Conservation (phyloP, 1,140 invertebrate genomes). For the Varroa destructor region DNA sequence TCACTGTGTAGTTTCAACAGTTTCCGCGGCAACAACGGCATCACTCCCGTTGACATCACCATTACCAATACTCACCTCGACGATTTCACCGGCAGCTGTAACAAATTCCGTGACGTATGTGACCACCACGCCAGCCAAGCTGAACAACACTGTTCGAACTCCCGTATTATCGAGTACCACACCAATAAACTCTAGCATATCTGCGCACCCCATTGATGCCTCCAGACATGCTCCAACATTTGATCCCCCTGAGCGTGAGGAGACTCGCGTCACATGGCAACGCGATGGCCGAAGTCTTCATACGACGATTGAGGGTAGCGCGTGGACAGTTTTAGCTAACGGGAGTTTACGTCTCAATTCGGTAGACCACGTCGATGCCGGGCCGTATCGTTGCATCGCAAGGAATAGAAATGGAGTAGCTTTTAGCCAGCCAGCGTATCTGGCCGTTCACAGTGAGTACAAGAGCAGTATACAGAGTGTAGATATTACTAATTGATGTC, state of each 20-base stretch:
- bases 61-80: neutral
- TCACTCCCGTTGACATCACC: neutral
- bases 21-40: neutral
- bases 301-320: slow-evolving; percentile 7
- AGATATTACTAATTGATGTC: too few species aligned
- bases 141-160: too few species aligned
- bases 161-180: too few species aligned
- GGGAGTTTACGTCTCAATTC: neutral
- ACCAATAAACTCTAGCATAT: too few species aligned
- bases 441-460: slow-evolving; percentile 13
- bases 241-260: neutral
- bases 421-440: slow-evolving; percentile 12
- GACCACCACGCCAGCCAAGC: too few species aligned
- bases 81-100: neutral
- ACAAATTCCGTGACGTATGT: neutral
- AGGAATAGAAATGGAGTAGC: slow-evolving; percentile 11
- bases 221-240: too few species aligned
- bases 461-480: too few species aligned
- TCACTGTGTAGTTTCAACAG: slow-evolving; percentile 5
- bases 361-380: slow-evolving; percentile 18
- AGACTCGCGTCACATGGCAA: slow-evolving; percentile 22
- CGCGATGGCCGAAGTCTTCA: slow-evolving; percentile 25
- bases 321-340: slow-evolving; percentile 9
- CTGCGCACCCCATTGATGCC: too few species aligned
- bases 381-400: slow-evolving; percentile 23